Base-by-base conservation (phyloP, 2,888 invertebrate species). In the Lochmaea capreae region DNA sequence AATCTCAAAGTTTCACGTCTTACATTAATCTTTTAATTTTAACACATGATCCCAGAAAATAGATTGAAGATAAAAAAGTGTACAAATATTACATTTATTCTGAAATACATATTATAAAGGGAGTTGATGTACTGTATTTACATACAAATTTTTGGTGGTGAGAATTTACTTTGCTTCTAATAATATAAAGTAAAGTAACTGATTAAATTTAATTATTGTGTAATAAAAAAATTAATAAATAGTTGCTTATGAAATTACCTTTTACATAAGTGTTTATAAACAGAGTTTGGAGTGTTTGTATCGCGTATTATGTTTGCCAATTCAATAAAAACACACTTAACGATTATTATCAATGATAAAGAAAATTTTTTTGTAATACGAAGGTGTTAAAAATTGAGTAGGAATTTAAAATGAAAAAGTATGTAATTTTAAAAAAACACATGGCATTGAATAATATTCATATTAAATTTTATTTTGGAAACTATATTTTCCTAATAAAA, bases 251-350 rank as follows among this genome's bases (percentile, higher is more conserved):
- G 26, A 14, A 59, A 59, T 16, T 26, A 1, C 11, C 11, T 6
- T 33, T 59, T 59, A 59, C 59, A 26, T 33, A 33, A 33, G 59
- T 54, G 16, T 54, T 18, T 54, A 18, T 59, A 59, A 59, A 59
- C 59, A 59, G 26, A 59, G 33, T 59, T 59, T 58, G 18, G 12
- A 58, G 22, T 22, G 26, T 58, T 58, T 58, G 26, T 18, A 59
- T 33, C 14, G 2, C 33, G 26, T 26, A 18, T 12, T 54, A 5
- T 59, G 59, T 33, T 59, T 33, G 12, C 26, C 5, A 33, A 59
- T 26, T 33, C 59, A 33, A 59, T 59, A 59, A 54, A 54, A 54
- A 18, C 18, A 54, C 11, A 54, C 10, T 54, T 54, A 18, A 54
- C 9, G 6, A 54, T 16, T 54, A 54, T 54, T 16, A 54, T 54